Conservation (phyloP, 2,797 vertebrate species). For the Tokudaia muenninki region DNA sequence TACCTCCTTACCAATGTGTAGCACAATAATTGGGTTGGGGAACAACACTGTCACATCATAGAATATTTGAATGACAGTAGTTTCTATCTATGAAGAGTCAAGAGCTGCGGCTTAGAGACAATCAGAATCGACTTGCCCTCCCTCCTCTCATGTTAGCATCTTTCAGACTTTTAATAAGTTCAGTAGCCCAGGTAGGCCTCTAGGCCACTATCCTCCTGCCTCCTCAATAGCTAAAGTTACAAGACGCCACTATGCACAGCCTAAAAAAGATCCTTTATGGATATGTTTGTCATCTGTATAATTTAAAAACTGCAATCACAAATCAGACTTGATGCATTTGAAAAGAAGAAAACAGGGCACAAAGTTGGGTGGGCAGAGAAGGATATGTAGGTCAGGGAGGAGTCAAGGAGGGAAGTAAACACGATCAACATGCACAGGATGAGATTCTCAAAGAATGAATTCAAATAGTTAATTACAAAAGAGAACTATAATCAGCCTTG, state of each 20-base stretch:
- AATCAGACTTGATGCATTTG: background rate
- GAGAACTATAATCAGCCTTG: background rate
- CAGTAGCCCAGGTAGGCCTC: background rate
- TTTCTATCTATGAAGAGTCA: background rate
- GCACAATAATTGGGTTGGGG: background rate
- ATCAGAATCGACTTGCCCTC: background rate
- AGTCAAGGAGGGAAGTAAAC: background rate
- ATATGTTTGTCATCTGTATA: background rate
- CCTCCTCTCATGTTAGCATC: background rate
- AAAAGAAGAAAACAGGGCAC: background rate
- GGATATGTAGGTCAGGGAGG: background rate
- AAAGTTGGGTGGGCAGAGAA: background rate
- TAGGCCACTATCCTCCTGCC: background rate
- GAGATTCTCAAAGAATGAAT: too few species aligned
- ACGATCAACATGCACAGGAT: background rate
- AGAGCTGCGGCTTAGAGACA: background rate
- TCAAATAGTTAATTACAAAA: background rate
- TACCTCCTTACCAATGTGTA: background rate
- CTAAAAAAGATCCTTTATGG: slow-evolving; percentile 12
- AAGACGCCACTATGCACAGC: background rate
- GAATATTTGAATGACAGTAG: background rate
- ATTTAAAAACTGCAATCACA: background rate
- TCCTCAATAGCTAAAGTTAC: background rate
- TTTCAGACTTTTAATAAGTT: background rate
- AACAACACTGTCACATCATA: background rate